Evolutionary conservation across 1,140 invertebrate genomes (phyloP).

Genomic region (Dreissena rostriformis): DNA sequence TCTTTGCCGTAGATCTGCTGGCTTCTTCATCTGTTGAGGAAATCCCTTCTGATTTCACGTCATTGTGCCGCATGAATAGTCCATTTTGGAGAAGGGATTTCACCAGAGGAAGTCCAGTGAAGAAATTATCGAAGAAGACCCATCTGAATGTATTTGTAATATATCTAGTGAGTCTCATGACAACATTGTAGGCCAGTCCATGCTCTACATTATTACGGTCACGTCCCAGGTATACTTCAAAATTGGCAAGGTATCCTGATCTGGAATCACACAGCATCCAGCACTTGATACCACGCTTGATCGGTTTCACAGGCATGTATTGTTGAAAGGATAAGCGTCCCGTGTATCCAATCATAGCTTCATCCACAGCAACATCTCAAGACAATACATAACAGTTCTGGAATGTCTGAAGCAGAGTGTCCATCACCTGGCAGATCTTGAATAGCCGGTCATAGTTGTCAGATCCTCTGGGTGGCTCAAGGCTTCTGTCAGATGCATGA

Average conservation of each 20-base stretch:
- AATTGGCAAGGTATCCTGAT: constrained; percentile 52
- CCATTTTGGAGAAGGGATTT: constrained; percentile 1
- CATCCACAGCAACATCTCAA: constrained; percentile 65
- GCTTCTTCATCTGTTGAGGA: neutral
- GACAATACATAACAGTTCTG: too few relatives aligned
- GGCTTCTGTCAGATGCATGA: too few relatives aligned
- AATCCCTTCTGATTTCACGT: too few relatives aligned
- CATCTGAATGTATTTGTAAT: neutral
- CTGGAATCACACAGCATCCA: constrained; percentile 58
- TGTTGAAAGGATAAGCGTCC: constrained; percentile 79
- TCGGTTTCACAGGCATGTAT: constrained; percentile 79
- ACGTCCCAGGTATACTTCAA: constrained; percentile 24
- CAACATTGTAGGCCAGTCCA: constrained; percentile 18
- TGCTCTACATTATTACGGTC: constrained; percentile 17
- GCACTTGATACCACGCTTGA: constrained; percentile 82
- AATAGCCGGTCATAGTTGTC: too few relatives aligned
- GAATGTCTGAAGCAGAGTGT: too few relatives aligned
- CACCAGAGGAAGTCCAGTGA: constrained; percentile 11
- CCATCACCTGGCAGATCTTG: too few relatives aligned
- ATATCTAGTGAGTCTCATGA: neutral
- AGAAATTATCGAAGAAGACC: constrained; percentile 24
- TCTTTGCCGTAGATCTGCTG: neutral
- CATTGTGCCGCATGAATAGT: constrained; percentile 17
- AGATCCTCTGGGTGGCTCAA: too few relatives aligned
- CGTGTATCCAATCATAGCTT: constrained; percentile 81